Evolutionary conservation across 2,888 invertebrate genomes (phyloP), one percentile per base, ranked within the genome.

Genomic region (Pediacus dermestoides): DNA sequence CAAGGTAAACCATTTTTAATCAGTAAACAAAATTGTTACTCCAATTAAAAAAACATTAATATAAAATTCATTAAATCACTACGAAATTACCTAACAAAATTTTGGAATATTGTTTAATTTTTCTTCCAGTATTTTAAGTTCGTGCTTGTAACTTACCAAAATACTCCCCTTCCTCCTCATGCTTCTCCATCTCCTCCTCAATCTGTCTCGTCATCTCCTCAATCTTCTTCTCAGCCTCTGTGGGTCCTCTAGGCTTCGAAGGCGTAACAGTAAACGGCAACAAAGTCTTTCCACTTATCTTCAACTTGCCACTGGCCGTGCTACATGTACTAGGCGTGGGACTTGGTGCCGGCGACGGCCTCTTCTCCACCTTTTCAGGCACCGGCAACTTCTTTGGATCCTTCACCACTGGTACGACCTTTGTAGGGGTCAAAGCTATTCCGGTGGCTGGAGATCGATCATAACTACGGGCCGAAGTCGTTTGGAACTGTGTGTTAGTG

Each of bases 111-210:
- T n/a, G n/a, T n/a, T n/a, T n/a, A n/a, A n/a, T n/a, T n/a, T n/a
- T n/a, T n/a, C n/a, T n/a, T n/a, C n/a, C n/a, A n/a, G n/a, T n/a
- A n/a, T n/a, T n/a, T n/a, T n/a, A n/a, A n/a, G n/a, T n/a, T n/a
- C 12, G 23, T 16, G 10, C 6, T 6, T 6, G 9, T n/a, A 34
- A 55, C 75, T 75, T 73, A 92, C 95, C 95, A 75, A 94, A 95
- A 70, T 93, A 95, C 74, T 95, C 95, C 54, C 93, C 94, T 67
- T 92, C 89, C 57, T 92, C 91, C 70, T 91, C 91, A 60, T 89
- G 88, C 57, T 89, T 86, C 67, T 95, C 95, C 84, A 96, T 89
- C 74, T 94, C 92, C 66, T 92, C 92, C 66, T 94, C 94, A 48
- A 94, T 77, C 63, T 92, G 90, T 34, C 89, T 76, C 8, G 93